phyloP scores from a whole-genome alignment of 2,797 vertebrate species.

The Scarus forsteni region DNA sequence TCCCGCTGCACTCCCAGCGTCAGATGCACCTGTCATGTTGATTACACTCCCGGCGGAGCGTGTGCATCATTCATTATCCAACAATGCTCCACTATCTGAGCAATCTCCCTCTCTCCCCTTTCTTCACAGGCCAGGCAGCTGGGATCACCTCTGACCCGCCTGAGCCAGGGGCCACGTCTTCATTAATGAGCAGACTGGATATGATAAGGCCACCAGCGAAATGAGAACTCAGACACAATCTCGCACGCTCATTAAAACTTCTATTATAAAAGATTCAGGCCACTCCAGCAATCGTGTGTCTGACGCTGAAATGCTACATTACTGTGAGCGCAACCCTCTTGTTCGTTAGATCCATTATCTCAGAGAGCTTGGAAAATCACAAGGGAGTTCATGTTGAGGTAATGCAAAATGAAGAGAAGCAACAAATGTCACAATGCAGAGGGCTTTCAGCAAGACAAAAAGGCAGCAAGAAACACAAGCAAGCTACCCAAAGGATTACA shows the following conservation, averaged over 20 bases:
- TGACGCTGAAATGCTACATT: constrained; percentile 30
- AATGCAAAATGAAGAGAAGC: constrained; percentile 31
- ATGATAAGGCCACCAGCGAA: constrained; percentile 58
- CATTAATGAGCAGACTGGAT: constrained; percentile 56
- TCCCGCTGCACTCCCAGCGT: constrained; percentile 44
- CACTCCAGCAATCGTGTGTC: constrained; percentile 40
- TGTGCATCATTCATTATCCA: constrained; percentile 47
- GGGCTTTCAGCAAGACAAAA: constrained; percentile 48
- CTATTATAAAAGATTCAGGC: constrained; percentile 67
- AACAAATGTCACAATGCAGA: constrained; percentile 36
- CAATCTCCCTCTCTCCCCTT: constrained; percentile 46
- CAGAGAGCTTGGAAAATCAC: constrained; percentile 46
- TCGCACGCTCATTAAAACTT: constrained; percentile 54
- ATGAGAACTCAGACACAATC: constrained; percentile 48
- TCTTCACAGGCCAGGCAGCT: constrained; percentile 7
- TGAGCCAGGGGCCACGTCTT: constrained; percentile 55
- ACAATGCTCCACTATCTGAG: constrained; percentile 52
- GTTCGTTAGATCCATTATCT: constrained; percentile 58
- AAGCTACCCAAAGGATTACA: constrained; percentile 25
- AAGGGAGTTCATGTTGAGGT: constrained; percentile 51
- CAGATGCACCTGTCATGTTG: constrained; percentile 64
- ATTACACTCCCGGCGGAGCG: constrained; percentile 43
- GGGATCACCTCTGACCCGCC: constrained; percentile 63
- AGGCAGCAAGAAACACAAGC: constrained; percentile 23
- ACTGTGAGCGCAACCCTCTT: constrained; percentile 22